These are phyloP conservation scores for Agapornis roseicollis DNA, from an alignment of 2,113 vertebrate genomes.

Conservation along the genomic window DNA sequence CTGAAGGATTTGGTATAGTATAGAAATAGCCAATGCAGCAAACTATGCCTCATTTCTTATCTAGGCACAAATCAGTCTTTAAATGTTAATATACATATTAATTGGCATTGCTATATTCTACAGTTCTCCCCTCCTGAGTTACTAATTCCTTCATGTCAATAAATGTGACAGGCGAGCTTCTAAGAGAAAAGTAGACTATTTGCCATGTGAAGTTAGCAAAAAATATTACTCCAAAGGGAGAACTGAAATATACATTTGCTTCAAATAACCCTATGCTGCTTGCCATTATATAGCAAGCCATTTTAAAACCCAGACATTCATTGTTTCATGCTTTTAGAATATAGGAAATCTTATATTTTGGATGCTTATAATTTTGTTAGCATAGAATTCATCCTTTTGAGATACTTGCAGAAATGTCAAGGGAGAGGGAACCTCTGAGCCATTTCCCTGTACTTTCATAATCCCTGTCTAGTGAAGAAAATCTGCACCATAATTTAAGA, in stretches of 20 bases:
- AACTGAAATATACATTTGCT: neutral
- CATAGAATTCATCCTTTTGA: neutral
- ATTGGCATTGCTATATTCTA: neutral
- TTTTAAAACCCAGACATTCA: neutral
- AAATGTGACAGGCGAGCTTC: neutral
- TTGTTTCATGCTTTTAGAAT: neutral
- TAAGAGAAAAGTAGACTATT: neutral
- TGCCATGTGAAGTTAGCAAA: neutral
- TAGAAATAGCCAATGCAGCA: neutral
- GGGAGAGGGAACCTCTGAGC: neutral
- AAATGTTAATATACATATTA: neutral
- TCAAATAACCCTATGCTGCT: neutral
- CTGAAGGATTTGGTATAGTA: neutral
- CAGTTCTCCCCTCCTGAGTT: neutral
- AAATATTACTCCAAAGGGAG: neutral
- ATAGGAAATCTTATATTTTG: neutral
- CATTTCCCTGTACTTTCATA: neutral
- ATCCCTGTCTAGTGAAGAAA: neutral
- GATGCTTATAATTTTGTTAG: neutral
- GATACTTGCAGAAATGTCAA: neutral
- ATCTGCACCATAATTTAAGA: neutral
- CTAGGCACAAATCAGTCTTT: constrained; percentile 28
- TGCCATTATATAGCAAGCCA: neutral
- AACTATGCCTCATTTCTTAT: neutral
- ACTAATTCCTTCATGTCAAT: neutral